Evolutionary conservation across 2,113 vertebrate species (phyloP).

Genomic region (Cygnus buccinator): DNA sequence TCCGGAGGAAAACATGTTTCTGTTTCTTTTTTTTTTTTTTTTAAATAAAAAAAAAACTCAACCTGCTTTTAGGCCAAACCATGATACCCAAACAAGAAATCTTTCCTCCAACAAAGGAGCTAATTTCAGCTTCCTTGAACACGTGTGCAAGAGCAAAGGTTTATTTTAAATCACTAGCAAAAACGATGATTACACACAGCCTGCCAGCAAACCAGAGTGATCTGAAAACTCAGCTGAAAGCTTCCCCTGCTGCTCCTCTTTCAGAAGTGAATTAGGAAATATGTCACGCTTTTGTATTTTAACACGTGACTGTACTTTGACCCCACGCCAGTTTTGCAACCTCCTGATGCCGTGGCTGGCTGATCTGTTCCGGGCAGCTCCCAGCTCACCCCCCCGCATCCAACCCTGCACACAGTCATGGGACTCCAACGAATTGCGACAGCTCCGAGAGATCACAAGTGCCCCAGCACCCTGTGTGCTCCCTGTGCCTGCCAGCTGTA

Average conservation of each 20-base stretch:
- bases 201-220: background rate
- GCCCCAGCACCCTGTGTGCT: rapidly evolving
- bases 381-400: background rate
- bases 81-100: background rate
- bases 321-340: background rate
- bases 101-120: background rate
- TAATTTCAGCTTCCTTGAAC: background rate
- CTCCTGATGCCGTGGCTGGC: background rate
- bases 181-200: too few relatives aligned
- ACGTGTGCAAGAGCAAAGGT: rapidly evolving
- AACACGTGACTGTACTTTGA: background rate
- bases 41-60: background rate
- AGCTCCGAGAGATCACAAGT: background rate
- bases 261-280: background rate
- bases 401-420: rapidly evolving
- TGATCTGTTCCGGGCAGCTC: background rate
- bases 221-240: background rate
- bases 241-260: background rate
- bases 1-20: background rate
- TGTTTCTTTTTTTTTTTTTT: background rate
- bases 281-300: background rate
- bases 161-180: background rate
- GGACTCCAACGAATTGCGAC: background rate
- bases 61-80: background rate
- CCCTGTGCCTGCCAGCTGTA: background rate